Evolutionary conservation across 2,797 vertebrate genomes (phyloP), one percentile per base, ranked within the genome.

Genomic region (Moxostoma hubbsi): DNA sequence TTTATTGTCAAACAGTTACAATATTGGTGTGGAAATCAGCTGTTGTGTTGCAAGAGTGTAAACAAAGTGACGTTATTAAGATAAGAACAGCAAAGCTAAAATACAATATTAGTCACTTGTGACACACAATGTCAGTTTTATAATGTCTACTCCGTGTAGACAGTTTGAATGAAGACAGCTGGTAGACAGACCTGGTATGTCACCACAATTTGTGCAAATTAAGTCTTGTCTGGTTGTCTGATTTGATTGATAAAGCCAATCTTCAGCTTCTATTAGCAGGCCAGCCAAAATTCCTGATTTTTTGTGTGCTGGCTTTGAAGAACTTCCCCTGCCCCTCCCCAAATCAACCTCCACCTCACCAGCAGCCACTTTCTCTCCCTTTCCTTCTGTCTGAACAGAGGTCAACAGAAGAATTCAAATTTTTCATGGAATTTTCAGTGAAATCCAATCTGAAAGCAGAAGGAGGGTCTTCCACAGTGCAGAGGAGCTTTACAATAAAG

Each of bases 221-320:
- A 81, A 83, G 79, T 85, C 88, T 86, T 77, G 83, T 83, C 87
- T 79, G 84, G 85, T 85, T 84, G 86, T 86, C 79, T 90, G 80
- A 89, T 88, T 84, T 87, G 87, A 89, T 89, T 87, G 80, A 87
- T 84, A 54, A 77, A 84, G 55, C 13, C 62, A 79, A 53, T 81
- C 70, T 86, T 62, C 74, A 66, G 58, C 73, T 61, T 84, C 77
- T 12, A 81, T 79, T 82, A 69, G 62, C 76, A 65, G 58, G 76
- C 74, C 75, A 73, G 81, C 78, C 81, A 81, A 87, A 54, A 88
- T 87, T 87, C 87, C 89, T 87, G 77, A 79, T 24, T 83, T 86
- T 76, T 43, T 65, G 66, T 49, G 13, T 74, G 55, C 71, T 70
- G 55, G 24, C 58, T 66, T 51, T 18, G 47, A 58, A 68, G 69